Conservation (phyloP, 2,888 invertebrate species). For the Amphipyra berbera region DNA sequence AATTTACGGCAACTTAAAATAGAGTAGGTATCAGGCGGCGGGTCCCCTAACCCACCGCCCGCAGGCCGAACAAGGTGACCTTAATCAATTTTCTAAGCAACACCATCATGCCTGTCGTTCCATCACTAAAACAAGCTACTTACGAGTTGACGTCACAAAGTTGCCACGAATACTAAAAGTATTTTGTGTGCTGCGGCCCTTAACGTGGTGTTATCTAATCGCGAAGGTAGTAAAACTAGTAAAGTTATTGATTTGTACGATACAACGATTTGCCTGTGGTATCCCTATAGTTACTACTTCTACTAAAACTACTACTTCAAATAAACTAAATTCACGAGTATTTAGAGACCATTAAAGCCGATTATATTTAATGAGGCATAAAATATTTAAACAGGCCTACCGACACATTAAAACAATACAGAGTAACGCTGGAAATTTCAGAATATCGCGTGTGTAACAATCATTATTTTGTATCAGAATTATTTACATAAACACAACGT, state of each 20-base stretch:
- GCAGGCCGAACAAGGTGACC: too few species aligned
- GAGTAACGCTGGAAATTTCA: conserved; percentile 23
- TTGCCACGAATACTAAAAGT: too few species aligned
- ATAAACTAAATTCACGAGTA: not conserved
- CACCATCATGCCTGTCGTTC: too few species aligned
- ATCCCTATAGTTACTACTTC: conserved; percentile 26
- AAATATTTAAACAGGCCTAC: conserved; percentile 30
- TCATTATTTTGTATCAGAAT: conserved; percentile 65
- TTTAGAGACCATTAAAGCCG: conserved; percentile 7
- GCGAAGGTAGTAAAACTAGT: conserved; percentile 30
- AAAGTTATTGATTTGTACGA: conserved; percentile 45
- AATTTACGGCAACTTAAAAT: too few species aligned
- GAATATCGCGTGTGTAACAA: conserved; percentile 63
- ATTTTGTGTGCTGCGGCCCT: not conserved
- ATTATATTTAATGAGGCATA: conserved; percentile 16
- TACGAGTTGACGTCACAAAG: too few species aligned
- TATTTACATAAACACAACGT: conserved; percentile 71
- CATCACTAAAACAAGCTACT: too few species aligned
- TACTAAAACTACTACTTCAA: too few species aligned
- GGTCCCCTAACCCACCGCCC: too few species aligned
- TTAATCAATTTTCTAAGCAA: too few species aligned
- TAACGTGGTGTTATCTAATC: conserved; percentile 34
- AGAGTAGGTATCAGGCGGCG: too few species aligned
- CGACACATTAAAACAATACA: conserved; percentile 19
- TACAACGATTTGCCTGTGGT: conserved; percentile 18